These are phyloP conservation scores for Melieria crassipennis DNA, from an alignment of 2,888 invertebrate species.

Conservation along the genomic window DNA sequence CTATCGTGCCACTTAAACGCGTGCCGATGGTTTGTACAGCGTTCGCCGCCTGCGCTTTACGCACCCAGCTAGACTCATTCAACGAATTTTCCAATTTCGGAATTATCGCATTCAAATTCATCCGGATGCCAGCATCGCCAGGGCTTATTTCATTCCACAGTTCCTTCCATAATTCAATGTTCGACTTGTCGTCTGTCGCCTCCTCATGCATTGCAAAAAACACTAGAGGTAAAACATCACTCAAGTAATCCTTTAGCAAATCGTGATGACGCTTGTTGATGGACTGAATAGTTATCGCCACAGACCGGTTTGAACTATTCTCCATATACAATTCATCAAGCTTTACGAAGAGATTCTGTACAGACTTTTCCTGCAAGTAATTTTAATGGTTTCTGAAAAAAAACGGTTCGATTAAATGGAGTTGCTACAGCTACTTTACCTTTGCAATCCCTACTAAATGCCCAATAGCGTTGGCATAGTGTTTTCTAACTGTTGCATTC, in stretches of 20 bases:
- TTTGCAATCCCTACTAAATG: slow-evolving; percentile 85
- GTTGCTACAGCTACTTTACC: slow-evolving; percentile 59
- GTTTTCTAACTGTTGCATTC: slow-evolving; percentile 84
- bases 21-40: slow-evolving; percentile 82
- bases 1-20: slow-evolving; percentile 74
- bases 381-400: background rate
- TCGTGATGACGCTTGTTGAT: slow-evolving; percentile 86
- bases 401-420: background rate
- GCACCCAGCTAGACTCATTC: slow-evolving; percentile 86
- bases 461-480: slow-evolving; percentile 85
- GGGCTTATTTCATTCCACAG: slow-evolving; percentile 90
- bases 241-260: slow-evolving; percentile 80
- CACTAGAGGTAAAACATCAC: slow-evolving; percentile 80
- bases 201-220: slow-evolving; percentile 92
- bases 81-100: slow-evolving; percentile 76
- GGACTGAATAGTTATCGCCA: slow-evolving; percentile 80
- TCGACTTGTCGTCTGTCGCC: slow-evolving; percentile 71
- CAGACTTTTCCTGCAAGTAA: slow-evolving; percentile 66
- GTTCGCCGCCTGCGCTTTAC: slow-evolving; percentile 87
- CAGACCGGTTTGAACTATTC: slow-evolving; percentile 77
- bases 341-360: slow-evolving; percentile 71
- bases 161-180: slow-evolving; percentile 83
- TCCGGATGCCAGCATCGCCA: slow-evolving; percentile 85
- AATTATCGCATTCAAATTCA: slow-evolving; percentile 79
- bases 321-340: slow-evolving; percentile 73